Percentiles rank a stretch among this genome's conserved stretches.
Evolutionary conservation across 2,113 vertebrate genomes (phyloP).

Genomic region (Benitochromis conjunctus): DNA sequence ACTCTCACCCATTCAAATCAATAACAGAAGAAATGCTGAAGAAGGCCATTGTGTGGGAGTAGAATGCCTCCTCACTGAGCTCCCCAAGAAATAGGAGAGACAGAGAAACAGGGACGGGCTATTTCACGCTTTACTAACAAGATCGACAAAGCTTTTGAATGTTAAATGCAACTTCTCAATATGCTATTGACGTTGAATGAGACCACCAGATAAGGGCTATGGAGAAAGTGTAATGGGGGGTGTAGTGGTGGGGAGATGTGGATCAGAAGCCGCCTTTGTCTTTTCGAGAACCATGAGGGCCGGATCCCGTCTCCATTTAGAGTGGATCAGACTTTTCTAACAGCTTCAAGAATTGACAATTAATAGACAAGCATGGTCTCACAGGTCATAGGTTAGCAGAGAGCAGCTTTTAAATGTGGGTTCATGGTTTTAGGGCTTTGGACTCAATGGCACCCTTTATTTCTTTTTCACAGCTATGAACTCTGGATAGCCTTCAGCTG

Average conservation of each 20-base stretch:
- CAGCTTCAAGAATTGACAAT: slow-evolving; percentile 62
- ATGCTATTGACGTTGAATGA: slow-evolving; percentile 62
- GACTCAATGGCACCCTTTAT: slow-evolving; percentile 61
- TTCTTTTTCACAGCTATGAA: slow-evolving; percentile 67
- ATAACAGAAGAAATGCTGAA: slow-evolving; percentile 70
- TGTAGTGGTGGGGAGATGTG: slow-evolving; percentile 18
- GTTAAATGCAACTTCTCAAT: slow-evolving; percentile 73
- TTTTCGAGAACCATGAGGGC: slow-evolving; percentile 51
- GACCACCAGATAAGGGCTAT: slow-evolving; percentile 69
- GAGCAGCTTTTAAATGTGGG: slow-evolving; percentile 67
- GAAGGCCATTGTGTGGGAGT: slow-evolving; percentile 67
- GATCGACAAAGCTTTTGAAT: slow-evolving; percentile 71
- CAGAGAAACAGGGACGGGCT: slow-evolving; percentile 48
- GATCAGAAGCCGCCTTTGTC: slow-evolving; percentile 73
- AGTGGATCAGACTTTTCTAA: slow-evolving; percentile 75
- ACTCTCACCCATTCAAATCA: slow-evolving; percentile 65
- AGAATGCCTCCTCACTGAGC: slow-evolving; percentile 65
- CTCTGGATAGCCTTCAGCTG: slow-evolving; percentile 56
- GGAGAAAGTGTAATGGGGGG: slow-evolving; percentile 24
- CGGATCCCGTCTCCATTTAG: slow-evolving; percentile 69
- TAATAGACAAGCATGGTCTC: slow-evolving; percentile 72
- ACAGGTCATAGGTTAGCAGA: slow-evolving; percentile 56
- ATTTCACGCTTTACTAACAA: slow-evolving; percentile 77
- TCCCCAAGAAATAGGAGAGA: neutral
- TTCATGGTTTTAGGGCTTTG: slow-evolving; percentile 66